Percentiles rank a stretch among this genome's conserved stretches.
Evolutionary conservation across 2,888 invertebrate genomes (phyloP).

Genomic region (Buathra laborator): DNA sequence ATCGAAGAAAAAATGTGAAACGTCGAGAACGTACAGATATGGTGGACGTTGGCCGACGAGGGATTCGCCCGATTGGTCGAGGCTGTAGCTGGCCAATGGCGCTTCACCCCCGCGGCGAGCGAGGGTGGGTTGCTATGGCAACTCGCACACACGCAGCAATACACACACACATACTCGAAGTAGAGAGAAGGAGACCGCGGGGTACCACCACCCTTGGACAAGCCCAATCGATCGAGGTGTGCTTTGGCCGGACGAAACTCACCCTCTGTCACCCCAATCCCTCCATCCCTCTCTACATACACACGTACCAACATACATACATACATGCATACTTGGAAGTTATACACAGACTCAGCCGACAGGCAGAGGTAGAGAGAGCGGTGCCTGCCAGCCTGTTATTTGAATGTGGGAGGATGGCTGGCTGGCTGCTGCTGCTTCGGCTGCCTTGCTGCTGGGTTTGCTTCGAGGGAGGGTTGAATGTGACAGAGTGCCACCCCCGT

Average conservation of each 20-base stretch:
- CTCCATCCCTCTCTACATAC: conserved; percentile 69
- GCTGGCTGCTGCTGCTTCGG: conserved; percentile 56
- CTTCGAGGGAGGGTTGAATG: conserved; percentile 83
- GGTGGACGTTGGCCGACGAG: conserved; percentile 64
- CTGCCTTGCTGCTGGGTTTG: conserved; percentile 63
- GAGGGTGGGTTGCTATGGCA: conserved; percentile 84
- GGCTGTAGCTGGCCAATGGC: conserved; percentile 84
- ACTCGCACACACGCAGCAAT: conserved; percentile 79
- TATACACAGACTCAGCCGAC: conserved; percentile 51
- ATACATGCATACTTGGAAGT: conserved; percentile 55
- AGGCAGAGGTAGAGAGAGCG: conserved; percentile 49
- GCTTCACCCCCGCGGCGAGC: conserved; percentile 83
- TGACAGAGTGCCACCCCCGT: conserved; percentile 83
- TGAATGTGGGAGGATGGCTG: conserved; percentile 78
- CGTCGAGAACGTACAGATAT: conserved; percentile 18
- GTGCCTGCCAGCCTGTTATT: conserved; percentile 83
- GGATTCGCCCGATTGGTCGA: conserved; percentile 75
- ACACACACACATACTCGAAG: conserved; percentile 69
- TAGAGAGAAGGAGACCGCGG: conserved; percentile 55
- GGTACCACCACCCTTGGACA: conserved; percentile 84
- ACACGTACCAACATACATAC: conserved; percentile 26
- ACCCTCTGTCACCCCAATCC: conserved; percentile 80
- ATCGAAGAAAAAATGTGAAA: conserved; percentile 18
- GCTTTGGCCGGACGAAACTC: conserved; percentile 85
- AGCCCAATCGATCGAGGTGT: conserved; percentile 86